Base-by-base conservation (phyloP, 1,140 invertebrate species). In the Calosoma granatense region DNA sequence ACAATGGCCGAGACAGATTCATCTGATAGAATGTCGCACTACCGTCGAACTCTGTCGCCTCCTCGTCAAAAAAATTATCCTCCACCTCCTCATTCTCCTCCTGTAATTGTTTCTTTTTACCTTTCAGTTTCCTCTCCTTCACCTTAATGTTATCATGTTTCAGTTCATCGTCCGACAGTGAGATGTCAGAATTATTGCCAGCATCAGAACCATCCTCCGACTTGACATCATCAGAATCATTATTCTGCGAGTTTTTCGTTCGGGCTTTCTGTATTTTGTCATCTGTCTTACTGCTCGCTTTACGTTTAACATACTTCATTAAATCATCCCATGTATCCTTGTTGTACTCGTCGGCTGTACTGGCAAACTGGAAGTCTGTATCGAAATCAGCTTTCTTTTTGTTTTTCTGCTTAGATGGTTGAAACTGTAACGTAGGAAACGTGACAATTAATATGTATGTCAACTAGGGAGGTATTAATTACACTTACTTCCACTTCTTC, bases 1-100 rank as follows among this genome's bases (percentile, higher is more conserved):
- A 76, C 1, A 97, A 71, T 14, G 93, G 92, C 55, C 92, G 72
- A 0, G 92, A 95, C 19, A 96, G 74, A 71, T 95, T 94, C 90
- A 96, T 94, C 74, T 94, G 87, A 70, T 92, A 87, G 74, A 97
- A 97, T 0, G 86, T 85, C 0, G 83, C 74, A 54, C 82, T 80
- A 51, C 83, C 77, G 66, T 90, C 84, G 17, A 47, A 47, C 26
- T 30, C 6, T 11, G 15, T 17, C 3, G 15, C 41, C 65, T 83
- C 85, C 56, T 92, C 88, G 64, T 92, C 88, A 72, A 92, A 87
- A 64, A 83, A 87, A 57, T 86, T 77, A 58, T 80, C 78, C 57
- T 78, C 74, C 54, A 81, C 80, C 20, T 76, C 72, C 54, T 79
- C 70, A 15, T 70, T 68, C 2, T 75, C 71, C 12, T 74, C 72